Percentiles rank a stretch among this genome's conserved stretches.
Conservation (phyloP, 2,113 vertebrate species). For the Struthio camelus region DNA sequence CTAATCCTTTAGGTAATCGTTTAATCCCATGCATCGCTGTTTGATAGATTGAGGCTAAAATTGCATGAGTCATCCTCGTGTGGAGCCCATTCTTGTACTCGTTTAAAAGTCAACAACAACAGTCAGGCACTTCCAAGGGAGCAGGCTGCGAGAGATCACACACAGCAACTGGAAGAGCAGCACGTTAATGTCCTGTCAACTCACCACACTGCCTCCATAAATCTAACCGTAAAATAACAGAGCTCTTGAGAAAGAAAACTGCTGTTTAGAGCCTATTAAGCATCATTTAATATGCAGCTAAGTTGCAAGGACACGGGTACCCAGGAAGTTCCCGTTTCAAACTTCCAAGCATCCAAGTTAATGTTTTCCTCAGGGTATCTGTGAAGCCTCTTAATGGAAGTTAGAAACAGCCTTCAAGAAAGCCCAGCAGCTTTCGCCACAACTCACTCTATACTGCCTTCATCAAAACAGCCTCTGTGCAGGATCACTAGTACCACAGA, state of each 20-base stretch:
- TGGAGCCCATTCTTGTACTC: constrained; percentile 12
- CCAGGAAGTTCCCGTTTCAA: background rate
- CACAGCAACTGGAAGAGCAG: background rate
- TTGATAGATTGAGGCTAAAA: constrained; percentile 66
- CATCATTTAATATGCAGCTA: background rate
- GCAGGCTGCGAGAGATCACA: background rate
- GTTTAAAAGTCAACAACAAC: constrained; percentile 27
- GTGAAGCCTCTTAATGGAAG: background rate
- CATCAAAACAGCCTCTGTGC: background rate
- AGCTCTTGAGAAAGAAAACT: constrained; percentile 25
- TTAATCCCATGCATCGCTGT: constrained; percentile 28
- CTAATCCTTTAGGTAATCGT: constrained; percentile 49
- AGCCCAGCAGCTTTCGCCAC: background rate
- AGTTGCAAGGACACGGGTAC: background rate
- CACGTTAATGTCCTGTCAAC: constrained; percentile 53
- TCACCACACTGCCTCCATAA: constrained; percentile 40
- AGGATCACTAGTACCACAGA: background rate
- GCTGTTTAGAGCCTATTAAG: constrained; percentile 11
- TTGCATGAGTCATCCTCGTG: background rate
- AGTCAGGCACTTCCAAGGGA: constrained; percentile 36
- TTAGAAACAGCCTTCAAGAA: background rate
- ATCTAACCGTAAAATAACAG: background rate
- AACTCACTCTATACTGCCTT: background rate
- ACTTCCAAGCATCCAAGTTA: background rate
- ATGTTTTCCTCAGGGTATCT: background rate